These are phyloP conservation scores for Darwinula stevensoni DNA, from an alignment of 2,888 invertebrate species.

Conservation along the genomic window DNA sequence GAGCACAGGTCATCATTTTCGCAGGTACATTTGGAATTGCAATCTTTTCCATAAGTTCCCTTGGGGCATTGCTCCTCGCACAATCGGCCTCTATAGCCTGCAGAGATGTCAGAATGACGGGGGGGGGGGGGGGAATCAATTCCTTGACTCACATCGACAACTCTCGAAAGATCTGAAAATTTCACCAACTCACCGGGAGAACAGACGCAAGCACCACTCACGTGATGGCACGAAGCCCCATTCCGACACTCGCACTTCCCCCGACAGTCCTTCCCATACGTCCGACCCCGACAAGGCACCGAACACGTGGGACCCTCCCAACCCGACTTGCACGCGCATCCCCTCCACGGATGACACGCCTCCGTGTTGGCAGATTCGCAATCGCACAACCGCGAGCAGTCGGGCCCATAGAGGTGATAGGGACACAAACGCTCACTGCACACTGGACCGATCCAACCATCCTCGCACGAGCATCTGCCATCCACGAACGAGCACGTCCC, in stretches of 20 bases:
- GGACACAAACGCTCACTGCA: slow-evolving; percentile 36
- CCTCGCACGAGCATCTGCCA: too few species aligned
- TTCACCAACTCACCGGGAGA: slow-evolving; percentile 30
- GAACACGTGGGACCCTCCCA: slow-evolving; percentile 53
- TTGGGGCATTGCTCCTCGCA: too few species aligned
- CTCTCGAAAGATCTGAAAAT: too few species aligned
- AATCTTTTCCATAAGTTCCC: too few species aligned
- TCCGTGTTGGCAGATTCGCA: slow-evolving; percentile 36
- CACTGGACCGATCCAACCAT: too few species aligned
- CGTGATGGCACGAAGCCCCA: slow-evolving; percentile 52
- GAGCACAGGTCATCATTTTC: slow-evolving; percentile 14
- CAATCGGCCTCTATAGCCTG: too few species aligned
- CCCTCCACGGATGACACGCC: slow-evolving; percentile 18
- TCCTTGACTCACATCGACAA: too few species aligned
- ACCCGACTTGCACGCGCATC: slow-evolving; percentile 34
- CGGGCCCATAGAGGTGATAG: slow-evolving; percentile 30
- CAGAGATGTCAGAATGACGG: too few species aligned
- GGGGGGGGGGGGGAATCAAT: too few species aligned
- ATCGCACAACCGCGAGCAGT: slow-evolving; percentile 37
- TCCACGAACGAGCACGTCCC: too few species aligned
- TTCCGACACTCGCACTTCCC: slow-evolving; percentile 47
- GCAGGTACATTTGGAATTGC: too few species aligned
- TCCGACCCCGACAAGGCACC: slow-evolving; percentile 48
- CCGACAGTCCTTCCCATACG: slow-evolving; percentile 47
- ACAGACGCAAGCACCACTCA: slow-evolving; percentile 51